Percentiles rank a stretch among this genome's conserved stretches.
Conservation (phyloP, 2,113 vertebrate species). For the Nerophis lumbriciformis region DNA sequence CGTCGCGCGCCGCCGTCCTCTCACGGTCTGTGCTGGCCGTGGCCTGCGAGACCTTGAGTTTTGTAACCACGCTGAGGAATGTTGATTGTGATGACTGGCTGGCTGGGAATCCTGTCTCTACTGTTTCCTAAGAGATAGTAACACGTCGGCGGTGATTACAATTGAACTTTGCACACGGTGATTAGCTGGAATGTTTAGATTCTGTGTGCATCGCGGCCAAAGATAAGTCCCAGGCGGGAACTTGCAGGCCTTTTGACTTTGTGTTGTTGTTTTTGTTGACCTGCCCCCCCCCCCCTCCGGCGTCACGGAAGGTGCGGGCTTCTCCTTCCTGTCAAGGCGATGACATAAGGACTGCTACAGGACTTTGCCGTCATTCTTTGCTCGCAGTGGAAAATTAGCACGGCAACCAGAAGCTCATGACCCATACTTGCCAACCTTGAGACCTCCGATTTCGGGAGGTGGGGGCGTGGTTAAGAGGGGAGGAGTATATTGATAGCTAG, state of each 20-base stretch:
- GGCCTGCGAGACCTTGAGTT: conserved; percentile 45
- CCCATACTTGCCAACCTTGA: too few species aligned
- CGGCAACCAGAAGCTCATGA: conserved; percentile 56
- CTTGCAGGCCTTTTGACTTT: not conserved
- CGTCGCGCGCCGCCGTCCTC: too few species aligned
- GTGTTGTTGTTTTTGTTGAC: not conserved
- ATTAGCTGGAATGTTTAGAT: conserved; percentile 69
- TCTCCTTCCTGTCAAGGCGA: conserved; percentile 39
- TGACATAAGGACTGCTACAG: conserved; percentile 42
- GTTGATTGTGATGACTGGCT: conserved; percentile 68
- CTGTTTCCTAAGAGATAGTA: conserved; percentile 71
- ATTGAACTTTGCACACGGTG: conserved; percentile 70
- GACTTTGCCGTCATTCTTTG: conserved; percentile 60
- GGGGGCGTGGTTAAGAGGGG: too few species aligned
- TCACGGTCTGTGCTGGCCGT: not conserved
- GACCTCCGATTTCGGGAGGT: too few species aligned
- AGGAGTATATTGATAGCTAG: too few species aligned
- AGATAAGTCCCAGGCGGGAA: not conserved
- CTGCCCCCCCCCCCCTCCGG: not conserved
- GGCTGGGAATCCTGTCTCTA: conserved; percentile 64
- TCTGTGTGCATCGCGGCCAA: conserved; percentile 42
- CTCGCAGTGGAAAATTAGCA: conserved; percentile 53
- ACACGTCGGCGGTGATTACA: conserved; percentile 58
- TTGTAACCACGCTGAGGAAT: conserved; percentile 71
- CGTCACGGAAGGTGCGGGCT: conserved; percentile 19